Conservation (phyloP, 2,888 invertebrate genomes). For the Ephialtes manifestator region DNA sequence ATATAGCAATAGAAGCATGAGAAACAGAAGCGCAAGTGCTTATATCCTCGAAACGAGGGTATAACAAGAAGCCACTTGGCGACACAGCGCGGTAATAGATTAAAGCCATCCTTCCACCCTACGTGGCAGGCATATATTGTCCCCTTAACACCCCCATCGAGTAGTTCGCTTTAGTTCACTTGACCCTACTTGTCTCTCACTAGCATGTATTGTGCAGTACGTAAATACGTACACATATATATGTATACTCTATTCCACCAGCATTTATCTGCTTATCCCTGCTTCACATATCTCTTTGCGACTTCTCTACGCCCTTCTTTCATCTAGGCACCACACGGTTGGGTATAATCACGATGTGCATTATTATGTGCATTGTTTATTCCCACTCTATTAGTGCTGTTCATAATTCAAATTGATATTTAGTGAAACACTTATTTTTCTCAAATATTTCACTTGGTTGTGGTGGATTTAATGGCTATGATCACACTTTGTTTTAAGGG, state of each 20-base stretch:
- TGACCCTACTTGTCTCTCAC: constrained; percentile 83
- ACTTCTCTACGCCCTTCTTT: neutral
- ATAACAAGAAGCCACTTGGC: constrained; percentile 85
- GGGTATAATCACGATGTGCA: no score
- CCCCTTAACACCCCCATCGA: constrained; percentile 82
- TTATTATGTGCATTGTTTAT: neutral
- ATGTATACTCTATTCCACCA: constrained; percentile 2
- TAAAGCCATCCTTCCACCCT: constrained; percentile 83
- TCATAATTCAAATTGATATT: neutral
- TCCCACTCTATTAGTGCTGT: neutral
- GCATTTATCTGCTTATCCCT: constrained; percentile 16
- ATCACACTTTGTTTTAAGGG: neutral
- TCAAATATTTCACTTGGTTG: neutral
- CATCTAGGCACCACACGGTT: neutral
- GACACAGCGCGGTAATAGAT: constrained; percentile 82
- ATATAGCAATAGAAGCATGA: constrained; percentile 20
- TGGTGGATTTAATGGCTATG: neutral
- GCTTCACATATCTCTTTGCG: neutral
- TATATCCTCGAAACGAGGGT: constrained; percentile 78
- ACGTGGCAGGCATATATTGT: constrained; percentile 79
- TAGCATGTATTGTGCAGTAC: constrained; percentile 57
- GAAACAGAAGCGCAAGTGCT: constrained; percentile 59
- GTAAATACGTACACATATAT: constrained; percentile 15
- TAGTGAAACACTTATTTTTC: neutral
- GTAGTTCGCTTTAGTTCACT: constrained; percentile 82